Evolutionary conservation across 2,797 vertebrate species (phyloP).

Genomic region (Syngnathus rostellatus): DNA sequence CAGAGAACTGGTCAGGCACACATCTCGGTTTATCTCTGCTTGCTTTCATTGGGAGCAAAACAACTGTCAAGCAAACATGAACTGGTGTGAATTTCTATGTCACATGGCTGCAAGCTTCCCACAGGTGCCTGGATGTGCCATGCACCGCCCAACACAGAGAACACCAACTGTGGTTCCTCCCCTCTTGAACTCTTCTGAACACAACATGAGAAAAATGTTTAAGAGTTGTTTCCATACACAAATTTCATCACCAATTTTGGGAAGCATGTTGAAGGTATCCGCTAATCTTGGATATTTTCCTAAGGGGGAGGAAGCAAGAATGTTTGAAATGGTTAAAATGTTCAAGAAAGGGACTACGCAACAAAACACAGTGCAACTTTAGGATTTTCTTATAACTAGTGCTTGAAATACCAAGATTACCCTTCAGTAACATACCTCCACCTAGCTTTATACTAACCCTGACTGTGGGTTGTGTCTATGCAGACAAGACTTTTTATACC

Average conservation of each 20-base stretch:
- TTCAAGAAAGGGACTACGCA: not conserved
- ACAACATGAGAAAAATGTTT: slow-evolving; percentile 25
- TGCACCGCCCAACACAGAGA: slow-evolving; percentile 17
- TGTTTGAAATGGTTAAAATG: not conserved
- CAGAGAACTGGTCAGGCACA: slow-evolving; percentile 13
- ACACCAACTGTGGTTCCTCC: slow-evolving; percentile 21
- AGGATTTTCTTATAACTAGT: no score
- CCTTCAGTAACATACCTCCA: no score
- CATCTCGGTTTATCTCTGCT: slow-evolving; percentile 4
- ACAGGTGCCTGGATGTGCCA: slow-evolving; percentile 40
- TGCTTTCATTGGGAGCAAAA: slow-evolving; percentile 15
- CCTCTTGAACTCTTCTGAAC: slow-evolving; percentile 24
- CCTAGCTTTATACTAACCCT: no score
- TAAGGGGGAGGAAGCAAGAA: not conserved
- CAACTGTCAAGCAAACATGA: slow-evolving; percentile 31
- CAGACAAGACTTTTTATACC: not conserved
- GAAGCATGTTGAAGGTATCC: not conserved
- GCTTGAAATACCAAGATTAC: no score
- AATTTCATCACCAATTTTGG: not conserved
- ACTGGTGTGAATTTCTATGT: slow-evolving; percentile 7
- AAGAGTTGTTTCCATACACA: slow-evolving; percentile 19
- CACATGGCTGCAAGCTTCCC: slow-evolving; percentile 25
- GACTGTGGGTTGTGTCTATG: no score
- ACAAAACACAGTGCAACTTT: not conserved
- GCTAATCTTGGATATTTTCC: not conserved